phyloP scores from a whole-genome alignment of 2,888 invertebrate genomes.

The Caenorhabditis angaria region DNA sequence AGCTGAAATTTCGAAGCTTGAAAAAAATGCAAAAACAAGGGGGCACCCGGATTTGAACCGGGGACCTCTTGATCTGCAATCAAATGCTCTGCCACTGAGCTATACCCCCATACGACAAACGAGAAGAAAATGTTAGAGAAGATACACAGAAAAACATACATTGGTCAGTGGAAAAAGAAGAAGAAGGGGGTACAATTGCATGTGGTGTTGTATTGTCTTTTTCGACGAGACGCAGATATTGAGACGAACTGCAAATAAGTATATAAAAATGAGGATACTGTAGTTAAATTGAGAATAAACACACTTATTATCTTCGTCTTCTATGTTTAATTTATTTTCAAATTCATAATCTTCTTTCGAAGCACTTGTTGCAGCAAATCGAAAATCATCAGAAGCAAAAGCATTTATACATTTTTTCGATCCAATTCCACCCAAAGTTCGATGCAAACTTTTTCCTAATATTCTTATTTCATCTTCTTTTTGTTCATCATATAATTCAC shows the following conservation, averaged over 20 bases:
- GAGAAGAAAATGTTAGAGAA: not conserved
- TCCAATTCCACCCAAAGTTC: not conserved
- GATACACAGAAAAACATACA: not conserved
- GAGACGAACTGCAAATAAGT: slow-evolving; percentile 17
- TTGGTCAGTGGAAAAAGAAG: not conserved
- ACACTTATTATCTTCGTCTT: too few relatives aligned
- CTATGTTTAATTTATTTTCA: too few relatives aligned
- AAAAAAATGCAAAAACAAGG: slow-evolving; percentile 48
- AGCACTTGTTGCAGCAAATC: not conserved
- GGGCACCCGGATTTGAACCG: slow-evolving; percentile 69
- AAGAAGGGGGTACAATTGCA: slow-evolving; percentile 6
- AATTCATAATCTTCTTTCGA: not conserved
- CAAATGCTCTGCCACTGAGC: slow-evolving; percentile 72
- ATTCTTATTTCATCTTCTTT: not conserved
- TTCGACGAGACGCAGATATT: slow-evolving; percentile 37
- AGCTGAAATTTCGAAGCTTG: not conserved
- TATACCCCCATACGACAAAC: slow-evolving; percentile 55
- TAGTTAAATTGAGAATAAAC: too few relatives aligned
- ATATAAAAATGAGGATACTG: too few relatives aligned
- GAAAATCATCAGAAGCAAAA: not conserved
- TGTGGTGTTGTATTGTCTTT: slow-evolving; percentile 22
- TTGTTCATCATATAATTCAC: not conserved
- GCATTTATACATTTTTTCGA: not conserved
- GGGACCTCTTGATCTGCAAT: slow-evolving; percentile 71
- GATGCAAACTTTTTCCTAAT: not conserved